phyloP scores from a whole-genome alignment of 1,140 invertebrate species.

The Pseudomyrmex sp. region DNA sequence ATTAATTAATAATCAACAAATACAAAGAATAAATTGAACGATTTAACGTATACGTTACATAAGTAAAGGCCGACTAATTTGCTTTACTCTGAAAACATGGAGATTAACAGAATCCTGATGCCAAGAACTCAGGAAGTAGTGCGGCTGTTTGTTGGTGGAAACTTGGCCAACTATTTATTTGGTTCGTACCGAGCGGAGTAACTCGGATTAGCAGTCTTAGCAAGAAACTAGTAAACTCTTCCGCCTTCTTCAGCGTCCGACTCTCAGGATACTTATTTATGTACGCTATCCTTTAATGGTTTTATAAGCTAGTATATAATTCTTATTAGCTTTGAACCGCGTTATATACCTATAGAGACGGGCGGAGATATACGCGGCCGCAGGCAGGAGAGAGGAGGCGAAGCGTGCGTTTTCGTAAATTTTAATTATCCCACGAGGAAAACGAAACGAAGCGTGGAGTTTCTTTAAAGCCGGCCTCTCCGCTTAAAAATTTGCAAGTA shows the following conservation, averaged over 20 bases:
- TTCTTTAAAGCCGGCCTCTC: constrained; percentile 24
- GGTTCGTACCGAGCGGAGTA: constrained; percentile 8
- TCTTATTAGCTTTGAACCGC: constrained; percentile 23
- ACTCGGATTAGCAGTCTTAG: constrained; percentile 44
- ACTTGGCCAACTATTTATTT: constrained; percentile 56
- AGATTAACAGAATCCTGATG: constrained; percentile 19
- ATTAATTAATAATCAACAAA: too few species aligned
- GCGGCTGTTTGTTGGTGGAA: neutral
- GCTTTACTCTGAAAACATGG: neutral
- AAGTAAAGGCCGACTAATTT: neutral
- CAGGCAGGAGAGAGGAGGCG: neutral
- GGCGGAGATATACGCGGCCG: neutral
- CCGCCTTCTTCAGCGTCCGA: neutral
- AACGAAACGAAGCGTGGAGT: constrained; percentile 11
- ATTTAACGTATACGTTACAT: neutral
- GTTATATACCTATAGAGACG: neutral
- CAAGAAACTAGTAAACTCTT: constrained; percentile 14
- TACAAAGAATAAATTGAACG: too few species aligned
- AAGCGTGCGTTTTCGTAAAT: constrained; percentile 42
- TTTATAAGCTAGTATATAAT: constrained; percentile 50
- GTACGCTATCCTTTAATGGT: constrained; percentile 37
- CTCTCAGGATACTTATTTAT: neutral
- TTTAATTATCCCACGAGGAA: constrained; percentile 41
- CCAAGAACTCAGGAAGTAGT: constrained; percentile 47
- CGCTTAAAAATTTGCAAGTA: constrained; percentile 46